Evolutionary conservation across 1,140 invertebrate species (phyloP).

Genomic region (Anastatus disparis): DNA sequence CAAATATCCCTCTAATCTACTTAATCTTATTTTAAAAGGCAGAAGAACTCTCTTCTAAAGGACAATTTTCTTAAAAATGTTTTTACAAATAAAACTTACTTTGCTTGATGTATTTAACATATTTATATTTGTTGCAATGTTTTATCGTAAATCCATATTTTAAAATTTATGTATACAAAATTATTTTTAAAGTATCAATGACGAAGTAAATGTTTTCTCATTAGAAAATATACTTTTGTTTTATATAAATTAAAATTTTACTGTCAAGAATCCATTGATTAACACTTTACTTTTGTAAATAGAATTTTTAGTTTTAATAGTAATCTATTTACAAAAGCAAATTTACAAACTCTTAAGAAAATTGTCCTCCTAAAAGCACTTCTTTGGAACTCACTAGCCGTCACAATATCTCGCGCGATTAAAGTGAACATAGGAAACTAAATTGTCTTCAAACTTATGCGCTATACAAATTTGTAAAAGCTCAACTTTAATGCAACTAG

Average conservation of each 20-base stretch:
- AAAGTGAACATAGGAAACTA: conserved; percentile 27
- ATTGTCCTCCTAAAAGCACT: conserved; percentile 40
- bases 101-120: neutral
- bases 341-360: conserved; percentile 23
- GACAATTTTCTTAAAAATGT: conserved; percentile 30
- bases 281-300: too few relatives aligned
- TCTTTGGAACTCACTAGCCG: conserved; percentile 52
- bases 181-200: too few relatives aligned
- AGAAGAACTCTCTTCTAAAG: conserved; percentile 39
- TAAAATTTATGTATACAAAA: too few relatives aligned
- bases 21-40: conserved; percentile 37
- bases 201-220: too few relatives aligned
- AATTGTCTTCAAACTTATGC: conserved; percentile 17
- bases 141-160: too few relatives aligned
- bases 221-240: too few relatives aligned
- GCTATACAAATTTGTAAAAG: conserved; percentile 27
- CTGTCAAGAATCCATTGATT: too few relatives aligned
- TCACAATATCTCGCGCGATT: conserved; percentile 28
- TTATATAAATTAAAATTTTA: too few relatives aligned
- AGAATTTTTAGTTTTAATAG: neutral
- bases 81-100: neutral
- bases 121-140: neutral
- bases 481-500: conserved; percentile 31
- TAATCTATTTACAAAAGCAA: neutral
- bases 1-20: conserved; percentile 9